These are phyloP conservation scores for Agrochola lychnidis DNA, from an alignment of 2,888 invertebrate species.

Conservation along the genomic window DNA sequence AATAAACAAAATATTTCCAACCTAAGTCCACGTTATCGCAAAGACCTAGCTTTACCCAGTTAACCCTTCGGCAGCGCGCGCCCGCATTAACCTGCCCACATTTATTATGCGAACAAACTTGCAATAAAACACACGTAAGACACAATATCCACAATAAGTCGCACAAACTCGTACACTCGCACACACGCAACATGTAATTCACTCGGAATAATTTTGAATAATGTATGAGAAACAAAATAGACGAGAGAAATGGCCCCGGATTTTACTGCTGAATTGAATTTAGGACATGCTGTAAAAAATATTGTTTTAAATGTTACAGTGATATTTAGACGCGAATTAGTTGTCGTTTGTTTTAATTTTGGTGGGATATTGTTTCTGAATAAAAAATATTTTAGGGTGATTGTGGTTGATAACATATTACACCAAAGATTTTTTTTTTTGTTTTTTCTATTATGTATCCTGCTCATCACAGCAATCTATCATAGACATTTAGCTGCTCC, in stretches of 20 bases:
- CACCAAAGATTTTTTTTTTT: too few relatives aligned
- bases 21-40: conserved; percentile 22
- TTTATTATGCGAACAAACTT: conserved; percentile 57
- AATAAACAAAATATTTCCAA: conserved; percentile 5
- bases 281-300: conserved; percentile 72
- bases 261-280: conserved; percentile 79
- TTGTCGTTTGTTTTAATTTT: conserved; percentile 21
- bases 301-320: conserved; percentile 64
- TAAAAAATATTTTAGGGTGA: neutral
- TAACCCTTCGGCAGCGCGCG: conserved; percentile 51
- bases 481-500: too few relatives aligned
- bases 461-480: too few relatives aligned
- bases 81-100: conserved; percentile 55
- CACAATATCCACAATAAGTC: conserved; percentile 62
- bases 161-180: conserved; percentile 58
- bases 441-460: too few relatives aligned
- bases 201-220: conserved; percentile 80
- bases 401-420: neutral
- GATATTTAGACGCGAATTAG: conserved; percentile 59
- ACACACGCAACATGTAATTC: conserved; percentile 75
- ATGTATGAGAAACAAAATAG: conserved; percentile 79
- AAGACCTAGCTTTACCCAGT: conserved; percentile 44
- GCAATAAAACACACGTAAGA: conserved; percentile 64
- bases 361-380: neutral
- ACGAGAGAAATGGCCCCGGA: conserved; percentile 66